A percentile compares a stretch with the other conserved stretches of the same genome.
Evolutionary conservation across 2,888 invertebrate genomes (phyloP).

Genomic region (Entomobrya proxima): DNA sequence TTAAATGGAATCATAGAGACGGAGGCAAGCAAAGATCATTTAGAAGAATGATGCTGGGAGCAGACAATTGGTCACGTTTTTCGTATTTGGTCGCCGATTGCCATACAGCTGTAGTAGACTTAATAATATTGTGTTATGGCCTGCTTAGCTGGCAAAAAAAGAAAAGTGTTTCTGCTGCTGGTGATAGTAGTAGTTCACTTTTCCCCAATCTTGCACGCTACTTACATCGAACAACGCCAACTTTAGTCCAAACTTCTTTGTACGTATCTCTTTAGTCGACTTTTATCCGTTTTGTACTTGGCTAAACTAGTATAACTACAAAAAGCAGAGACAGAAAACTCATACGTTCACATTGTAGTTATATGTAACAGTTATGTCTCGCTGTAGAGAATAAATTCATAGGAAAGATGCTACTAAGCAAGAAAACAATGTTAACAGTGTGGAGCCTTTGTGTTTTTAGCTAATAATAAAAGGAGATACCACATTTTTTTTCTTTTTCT

Average conservation of each 20-base stretch:
- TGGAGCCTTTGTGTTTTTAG: not conserved
- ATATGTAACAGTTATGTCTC: not conserved
- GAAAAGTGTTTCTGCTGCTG: conserved; percentile 8
- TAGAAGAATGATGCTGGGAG: conserved; percentile 64
- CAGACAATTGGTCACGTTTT: conserved; percentile 70
- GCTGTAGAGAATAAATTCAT: no score
- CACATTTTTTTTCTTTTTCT: not conserved
- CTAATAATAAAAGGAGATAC: not conserved
- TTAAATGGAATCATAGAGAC: conserved; percentile 19
- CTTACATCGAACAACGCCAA: not conserved
- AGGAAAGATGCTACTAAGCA: no score
- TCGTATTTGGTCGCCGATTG: conserved; percentile 65
- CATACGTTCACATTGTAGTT: not conserved
- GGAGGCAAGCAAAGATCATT: conserved; percentile 61
- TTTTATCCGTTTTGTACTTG: not conserved
- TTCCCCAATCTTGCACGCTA: not conserved
- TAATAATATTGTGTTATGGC: conserved; percentile 43
- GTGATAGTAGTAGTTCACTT: not conserved
- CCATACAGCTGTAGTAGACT: conserved; percentile 1
- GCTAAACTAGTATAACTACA: not conserved
- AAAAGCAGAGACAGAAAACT: not conserved
- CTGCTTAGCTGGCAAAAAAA: conserved; percentile 57
- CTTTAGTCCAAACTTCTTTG: conserved; percentile 21
- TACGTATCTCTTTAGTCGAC: not conserved
- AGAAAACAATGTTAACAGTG: not conserved